These are phyloP conservation scores for Dermatemys mawii DNA, from an alignment of 2,113 vertebrate genomes.

Conservation along the genomic window DNA sequence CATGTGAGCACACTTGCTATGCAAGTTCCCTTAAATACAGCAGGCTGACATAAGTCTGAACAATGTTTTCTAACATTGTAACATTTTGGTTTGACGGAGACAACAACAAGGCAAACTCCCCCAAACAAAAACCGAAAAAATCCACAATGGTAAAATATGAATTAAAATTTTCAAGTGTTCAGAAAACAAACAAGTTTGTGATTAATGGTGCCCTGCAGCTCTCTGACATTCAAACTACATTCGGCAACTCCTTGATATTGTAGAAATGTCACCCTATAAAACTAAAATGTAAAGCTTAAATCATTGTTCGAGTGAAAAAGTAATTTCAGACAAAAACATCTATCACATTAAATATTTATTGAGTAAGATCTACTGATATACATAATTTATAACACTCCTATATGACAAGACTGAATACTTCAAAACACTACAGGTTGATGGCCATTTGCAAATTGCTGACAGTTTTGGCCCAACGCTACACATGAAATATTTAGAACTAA, in stretches of 20 bases:
- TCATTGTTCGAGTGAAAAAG: constrained; percentile 72
- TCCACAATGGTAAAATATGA: not conserved
- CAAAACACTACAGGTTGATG: not conserved
- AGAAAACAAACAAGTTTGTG: constrained; percentile 8
- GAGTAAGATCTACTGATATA: constrained; percentile 65
- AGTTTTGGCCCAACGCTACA: not conserved
- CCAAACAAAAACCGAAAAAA: not conserved
- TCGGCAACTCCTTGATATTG: constrained; percentile 52
- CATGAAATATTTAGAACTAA: constrained; percentile 26
- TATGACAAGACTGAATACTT: constrained; percentile 49
- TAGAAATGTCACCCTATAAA: constrained; percentile 68
- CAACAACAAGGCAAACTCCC: not conserved
- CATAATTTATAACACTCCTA: constrained; percentile 60
- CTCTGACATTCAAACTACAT: constrained; percentile 72
- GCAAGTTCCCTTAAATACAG: not conserved
- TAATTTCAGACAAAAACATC: constrained; percentile 72
- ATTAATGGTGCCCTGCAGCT: constrained; percentile 65
- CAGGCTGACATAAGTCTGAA: not conserved
- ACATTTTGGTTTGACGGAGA: too few species aligned
- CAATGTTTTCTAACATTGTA: constrained; percentile 23
- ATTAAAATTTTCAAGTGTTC: constrained; percentile 37
- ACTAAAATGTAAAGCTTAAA: constrained; percentile 71
- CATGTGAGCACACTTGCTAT: not conserved
- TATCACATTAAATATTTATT: constrained; percentile 76
- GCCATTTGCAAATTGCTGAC: not conserved